Conservation (phyloP, 1,140 invertebrate genomes). For the Musca vetustissima region DNA sequence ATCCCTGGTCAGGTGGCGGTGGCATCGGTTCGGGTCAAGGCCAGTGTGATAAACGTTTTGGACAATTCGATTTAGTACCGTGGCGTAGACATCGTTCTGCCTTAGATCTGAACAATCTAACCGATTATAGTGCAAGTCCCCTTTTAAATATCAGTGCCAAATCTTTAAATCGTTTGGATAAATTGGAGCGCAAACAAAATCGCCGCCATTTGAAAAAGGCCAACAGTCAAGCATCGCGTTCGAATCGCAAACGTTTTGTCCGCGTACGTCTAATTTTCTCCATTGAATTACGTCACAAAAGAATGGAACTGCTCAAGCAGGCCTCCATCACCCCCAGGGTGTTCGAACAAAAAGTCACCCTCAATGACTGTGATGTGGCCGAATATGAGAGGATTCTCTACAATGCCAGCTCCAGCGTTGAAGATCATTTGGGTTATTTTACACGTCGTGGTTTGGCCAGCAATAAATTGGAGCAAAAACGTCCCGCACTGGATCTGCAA, state of each 20-base stretch:
- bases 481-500: background rate
- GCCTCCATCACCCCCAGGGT: conserved; percentile 41
- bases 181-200: conserved; percentile 47
- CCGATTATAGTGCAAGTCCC: conserved; percentile 34
- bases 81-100: conserved; percentile 48
- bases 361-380: conserved; percentile 43
- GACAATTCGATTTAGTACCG: conserved; percentile 50
- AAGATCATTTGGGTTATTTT: conserved; percentile 50
- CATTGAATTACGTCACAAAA: conserved; percentile 49
- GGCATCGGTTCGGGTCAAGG: too few relatives aligned
- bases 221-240: conserved; percentile 30
- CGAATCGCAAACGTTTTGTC: conserved; percentile 39
- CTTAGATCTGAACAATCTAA: conserved; percentile 37
- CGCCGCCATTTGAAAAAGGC: conserved; percentile 37
- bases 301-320: conserved; percentile 48
- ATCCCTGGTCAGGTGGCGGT: conserved; percentile 40
- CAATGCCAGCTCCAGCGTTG: conserved; percentile 42
- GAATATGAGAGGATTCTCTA: conserved; percentile 44
- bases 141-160: conserved; percentile 17
- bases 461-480: background rate
- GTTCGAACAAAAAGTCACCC: conserved; percentile 44
- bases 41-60: conserved; percentile 31
- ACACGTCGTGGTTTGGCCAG: conserved; percentile 30
- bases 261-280: conserved; percentile 50
- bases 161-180: conserved; percentile 38